Base-by-base conservation (phyloP, 2,888 invertebrate species). In the Adineta ricciae region DNA sequence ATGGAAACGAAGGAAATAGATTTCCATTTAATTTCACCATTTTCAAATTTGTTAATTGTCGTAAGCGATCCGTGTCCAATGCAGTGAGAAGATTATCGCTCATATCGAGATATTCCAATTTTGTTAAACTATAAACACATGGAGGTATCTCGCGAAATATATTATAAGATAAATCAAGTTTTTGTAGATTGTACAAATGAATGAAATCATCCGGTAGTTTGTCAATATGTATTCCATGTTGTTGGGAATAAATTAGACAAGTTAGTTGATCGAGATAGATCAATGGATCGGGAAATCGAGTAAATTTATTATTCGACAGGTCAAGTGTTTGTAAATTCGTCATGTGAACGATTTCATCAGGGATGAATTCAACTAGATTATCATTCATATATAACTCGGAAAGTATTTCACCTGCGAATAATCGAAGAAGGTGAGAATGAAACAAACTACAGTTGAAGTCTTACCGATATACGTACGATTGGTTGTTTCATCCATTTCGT, bases 91-190 rank as follows among this genome's bases (percentile, higher is more conserved):
- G 64, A 64, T 64, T 64, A 32, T 32, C 16, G 19, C 64, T 64
- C 64, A 64, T 64, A 64, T 64, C 11, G 32, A 64, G 32, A 64
- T 64, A 64, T 36, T 64, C 64, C 16, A 64, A 32, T 64, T 64
- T 64, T 16, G 32, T 32, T 64, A 64, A 64, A 64, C 27, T 64
- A 64, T 64, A 64, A 64, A 64, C 19, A 14, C 16, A 16, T 16
- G 2, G 5, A 3, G 64, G 64, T 19, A 64, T 32, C 19, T 64
- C 64, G 19, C 32, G 16, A 27, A 64, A 64, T 32, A 36, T 64
- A 86, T 90, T 90, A 86, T 89, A 86, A 9, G 90, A 89, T n/a
- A 90, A 78, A 86, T 90, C 90, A 38, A 90, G 85, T 87, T 90
- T 90, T 86, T 88, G 88, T 36, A 90, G 87, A 85, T 90, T 90